Base-by-base conservation (phyloP, 2,888 invertebrate species). In the Drosophila testacea region DNA sequence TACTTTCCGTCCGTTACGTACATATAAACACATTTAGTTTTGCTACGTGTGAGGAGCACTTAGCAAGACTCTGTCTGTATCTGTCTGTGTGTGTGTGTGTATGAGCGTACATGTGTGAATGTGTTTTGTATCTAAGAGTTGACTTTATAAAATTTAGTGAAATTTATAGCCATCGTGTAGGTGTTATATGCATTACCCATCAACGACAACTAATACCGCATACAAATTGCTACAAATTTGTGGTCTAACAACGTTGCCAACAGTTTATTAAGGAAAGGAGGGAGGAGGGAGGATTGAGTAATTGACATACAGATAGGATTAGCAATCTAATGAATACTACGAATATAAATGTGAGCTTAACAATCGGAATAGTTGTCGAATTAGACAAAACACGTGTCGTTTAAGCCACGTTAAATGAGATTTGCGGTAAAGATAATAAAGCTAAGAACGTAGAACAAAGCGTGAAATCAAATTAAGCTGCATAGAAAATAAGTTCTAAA, bases 201-300 rank as follows among this genome's bases (percentile, higher is more conserved):
- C 84, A 84, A 79, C 77, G 70, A 66, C 71, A 69, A 66, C 87
- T 77, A 77, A 86, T 87, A 73, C 84, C 84, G 68, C 81, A 78
- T 76, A 87, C 85, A 83, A 87, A 83, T 83, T 83, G 83, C 79
- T 60, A 70, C 82, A 84, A 83, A 84, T 87, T 86, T 83, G 87
- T 64, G 61, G 60, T 61, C 47, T 55, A 56, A 55, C 38, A 63
- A 63, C 54, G 28, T 82, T 76, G 36, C 34, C 39, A 48, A 52
- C 16, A 28, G 30, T 55, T 73, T 47, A n/a, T 55, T 34, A 27
- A 13, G n/a, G n/a, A 46, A 4, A 11, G 4, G 36, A 4, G 9
- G 39, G n/a, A 11, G 34, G 22, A 4, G 32, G 7, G 6, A 11
- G 10, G 27, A 16, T 51, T 56, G 48, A 69, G 63, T 71, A 77